Percentiles rank a stretch among this genome's conserved stretches.
Conservation (phyloP, 2,113 vertebrate species). For the Chaenogobius annularis region DNA sequence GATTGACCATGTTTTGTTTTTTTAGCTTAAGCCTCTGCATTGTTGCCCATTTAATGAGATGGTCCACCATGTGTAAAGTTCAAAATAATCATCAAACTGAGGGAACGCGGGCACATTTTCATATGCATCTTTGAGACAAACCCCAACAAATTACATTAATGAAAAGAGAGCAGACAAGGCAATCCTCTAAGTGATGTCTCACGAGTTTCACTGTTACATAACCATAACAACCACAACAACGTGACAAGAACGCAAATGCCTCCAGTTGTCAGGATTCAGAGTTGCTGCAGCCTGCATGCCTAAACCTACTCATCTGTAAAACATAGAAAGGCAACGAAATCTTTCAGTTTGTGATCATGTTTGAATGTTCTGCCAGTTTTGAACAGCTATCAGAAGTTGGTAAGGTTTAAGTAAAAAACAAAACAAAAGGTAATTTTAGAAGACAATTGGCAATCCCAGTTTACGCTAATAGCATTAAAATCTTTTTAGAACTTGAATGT, state of each 20-base stretch:
- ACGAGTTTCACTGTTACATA: slow-evolving; percentile 46
- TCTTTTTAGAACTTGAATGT: not conserved
- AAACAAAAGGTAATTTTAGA: not conserved
- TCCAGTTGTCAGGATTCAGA: slow-evolving; percentile 26
- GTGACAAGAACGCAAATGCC: slow-evolving; percentile 35
- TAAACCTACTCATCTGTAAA: slow-evolving; percentile 24
- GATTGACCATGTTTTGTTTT: no score
- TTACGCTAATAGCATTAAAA: not conserved
- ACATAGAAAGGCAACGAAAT: not conserved
- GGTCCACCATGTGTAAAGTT: not conserved
- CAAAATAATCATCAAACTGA: not conserved
- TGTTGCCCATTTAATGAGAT: not conserved
- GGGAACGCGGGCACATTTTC: not conserved
- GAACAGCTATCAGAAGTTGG: not conserved
- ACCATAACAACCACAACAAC: slow-evolving; percentile 61
- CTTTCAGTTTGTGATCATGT: not conserved
- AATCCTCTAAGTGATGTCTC: slow-evolving; percentile 14
- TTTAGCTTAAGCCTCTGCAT: no score
- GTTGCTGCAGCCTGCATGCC: slow-evolving; percentile 21
- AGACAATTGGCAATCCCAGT: no score
- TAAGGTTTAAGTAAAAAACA: not conserved
- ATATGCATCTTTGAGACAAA: not conserved
- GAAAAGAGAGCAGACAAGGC: slow-evolving; percentile 18
- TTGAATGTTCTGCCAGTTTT: not conserved
- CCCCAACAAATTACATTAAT: slow-evolving; percentile 21